Evolutionary conservation across 2,888 invertebrate species (phyloP).

Genomic region (Spilarctia lutea): DNA sequence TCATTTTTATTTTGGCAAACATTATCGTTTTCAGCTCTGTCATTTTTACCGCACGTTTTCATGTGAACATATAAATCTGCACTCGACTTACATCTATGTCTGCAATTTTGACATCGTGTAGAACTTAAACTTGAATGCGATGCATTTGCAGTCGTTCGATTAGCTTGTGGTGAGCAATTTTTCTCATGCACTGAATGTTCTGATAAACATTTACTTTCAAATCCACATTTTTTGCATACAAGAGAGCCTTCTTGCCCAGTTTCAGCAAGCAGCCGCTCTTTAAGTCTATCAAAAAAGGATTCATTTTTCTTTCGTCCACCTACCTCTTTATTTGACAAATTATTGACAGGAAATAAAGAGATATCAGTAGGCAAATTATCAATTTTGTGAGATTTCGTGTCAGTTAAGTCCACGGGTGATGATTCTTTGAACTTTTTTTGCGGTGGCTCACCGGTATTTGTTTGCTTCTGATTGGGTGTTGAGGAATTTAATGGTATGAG

Average conservation of each 20-base stretch:
- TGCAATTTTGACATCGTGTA: slow-evolving; percentile 94
- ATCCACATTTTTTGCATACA: slow-evolving; percentile 90
- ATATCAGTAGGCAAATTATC: slow-evolving; percentile 69
- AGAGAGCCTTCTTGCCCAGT: slow-evolving; percentile 89
- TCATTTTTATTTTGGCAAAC: slow-evolving; percentile 67
- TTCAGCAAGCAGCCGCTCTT: slow-evolving; percentile 90
- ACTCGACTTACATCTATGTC: slow-evolving; percentile 95
- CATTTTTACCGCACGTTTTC: slow-evolving; percentile 88
- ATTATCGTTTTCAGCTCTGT: slow-evolving; percentile 65
- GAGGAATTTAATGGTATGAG: slow-evolving; percentile 89
- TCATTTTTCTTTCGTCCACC: slow-evolving; percentile 88
- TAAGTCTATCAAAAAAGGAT: slow-evolving; percentile 93
- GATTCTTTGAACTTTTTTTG: slow-evolving; percentile 77
- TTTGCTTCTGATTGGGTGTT: slow-evolving; percentile 76
- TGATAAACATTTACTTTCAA: slow-evolving; percentile 92
- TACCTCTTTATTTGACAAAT: slow-evolving; percentile 65
- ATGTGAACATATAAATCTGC: slow-evolving; percentile 92
- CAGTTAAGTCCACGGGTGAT: slow-evolving; percentile 44
- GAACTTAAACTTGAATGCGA: slow-evolving; percentile 87
- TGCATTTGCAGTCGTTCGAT: slow-evolving; percentile 71
- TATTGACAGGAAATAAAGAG: slow-evolving; percentile 65
- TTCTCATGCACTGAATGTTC: slow-evolving; percentile 93
- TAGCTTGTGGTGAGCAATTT: slow-evolving; percentile 85
- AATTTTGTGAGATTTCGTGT: slow-evolving; percentile 41
- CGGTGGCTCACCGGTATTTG: slow-evolving; percentile 75